These are phyloP conservation scores for Samia ricini DNA, from an alignment of 1,140 invertebrate genomes.

Conservation along the genomic window DNA sequence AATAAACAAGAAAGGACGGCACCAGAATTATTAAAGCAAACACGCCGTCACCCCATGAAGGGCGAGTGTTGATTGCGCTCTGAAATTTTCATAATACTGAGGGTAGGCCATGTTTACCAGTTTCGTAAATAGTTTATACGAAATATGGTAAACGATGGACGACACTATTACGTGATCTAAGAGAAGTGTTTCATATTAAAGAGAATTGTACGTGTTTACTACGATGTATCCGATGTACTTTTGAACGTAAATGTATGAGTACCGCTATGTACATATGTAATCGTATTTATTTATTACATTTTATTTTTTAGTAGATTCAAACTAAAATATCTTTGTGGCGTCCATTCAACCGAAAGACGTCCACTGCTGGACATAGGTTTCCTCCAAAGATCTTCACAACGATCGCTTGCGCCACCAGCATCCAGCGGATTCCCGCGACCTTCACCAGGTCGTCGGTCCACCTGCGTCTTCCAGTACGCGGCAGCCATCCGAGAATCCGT, in stretches of 20 bases:
- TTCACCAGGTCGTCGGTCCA: too few relatives aligned
- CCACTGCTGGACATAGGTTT: too few relatives aligned
- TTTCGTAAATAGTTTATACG: neutral
- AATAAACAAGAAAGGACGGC: conserved; percentile 15
- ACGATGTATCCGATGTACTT: neutral
- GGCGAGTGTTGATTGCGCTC: conserved; percentile 15
- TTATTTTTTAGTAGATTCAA: neutral
- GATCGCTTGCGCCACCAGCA: too few relatives aligned
- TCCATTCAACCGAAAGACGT: too few relatives aligned
- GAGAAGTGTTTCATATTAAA: neutral
- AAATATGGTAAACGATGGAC: neutral
- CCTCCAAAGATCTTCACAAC: too few relatives aligned
- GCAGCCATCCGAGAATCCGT: too few relatives aligned
- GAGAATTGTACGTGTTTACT: neutral
- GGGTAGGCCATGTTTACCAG: neutral
- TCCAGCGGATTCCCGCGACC: too few relatives aligned
- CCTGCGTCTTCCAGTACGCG: too few relatives aligned
- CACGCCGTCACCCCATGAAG: conserved; percentile 11
- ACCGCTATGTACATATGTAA: neutral
- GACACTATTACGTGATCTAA: neutral
- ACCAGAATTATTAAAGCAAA: conserved; percentile 22
- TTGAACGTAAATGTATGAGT: neutral
- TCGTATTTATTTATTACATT: too few relatives aligned
- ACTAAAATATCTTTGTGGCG: too few relatives aligned
- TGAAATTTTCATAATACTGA: conserved; percentile 21